phyloP scores from a whole-genome alignment of 1,140 invertebrate genomes.

The Melanaphis sacchari region DNA sequence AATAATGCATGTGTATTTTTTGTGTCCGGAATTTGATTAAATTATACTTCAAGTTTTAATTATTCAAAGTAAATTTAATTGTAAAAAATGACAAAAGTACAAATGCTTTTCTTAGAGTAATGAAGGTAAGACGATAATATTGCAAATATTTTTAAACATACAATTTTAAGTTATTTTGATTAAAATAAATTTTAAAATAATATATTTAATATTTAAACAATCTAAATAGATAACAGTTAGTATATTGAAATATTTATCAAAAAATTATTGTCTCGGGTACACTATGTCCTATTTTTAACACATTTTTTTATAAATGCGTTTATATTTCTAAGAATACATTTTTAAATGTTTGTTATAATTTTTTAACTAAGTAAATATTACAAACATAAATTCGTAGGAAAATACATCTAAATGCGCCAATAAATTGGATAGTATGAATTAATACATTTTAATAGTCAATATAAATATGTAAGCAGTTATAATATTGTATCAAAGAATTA shows the following conservation, averaged over 20 bases:
- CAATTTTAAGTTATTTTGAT: neutral
- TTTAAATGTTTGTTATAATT: neutral
- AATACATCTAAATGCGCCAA: neutral
- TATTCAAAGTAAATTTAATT: neutral
- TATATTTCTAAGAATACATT: neutral
- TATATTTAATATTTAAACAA: neutral
- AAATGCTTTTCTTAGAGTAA: neutral
- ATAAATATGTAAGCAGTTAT: neutral
- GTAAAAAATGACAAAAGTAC: neutral
- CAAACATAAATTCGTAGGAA: neutral
- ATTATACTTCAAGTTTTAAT: neutral
- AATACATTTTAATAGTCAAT: neutral
- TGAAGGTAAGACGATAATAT: constrained; percentile 34
- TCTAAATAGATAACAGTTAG: neutral
- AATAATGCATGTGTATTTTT: neutral
- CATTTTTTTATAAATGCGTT: neutral
- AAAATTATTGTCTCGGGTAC: neutral
- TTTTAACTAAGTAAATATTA: neutral
- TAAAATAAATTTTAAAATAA: neutral
- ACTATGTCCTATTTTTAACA: neutral
- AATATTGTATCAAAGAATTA: neutral
- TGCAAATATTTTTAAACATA: neutral
- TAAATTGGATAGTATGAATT: neutral
- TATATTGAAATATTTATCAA: neutral
- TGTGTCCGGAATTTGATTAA: neutral